These are phyloP conservation scores for Xyliphius kryptos DNA, from an alignment of 2,113 vertebrate genomes.

Conservation along the genomic window DNA sequence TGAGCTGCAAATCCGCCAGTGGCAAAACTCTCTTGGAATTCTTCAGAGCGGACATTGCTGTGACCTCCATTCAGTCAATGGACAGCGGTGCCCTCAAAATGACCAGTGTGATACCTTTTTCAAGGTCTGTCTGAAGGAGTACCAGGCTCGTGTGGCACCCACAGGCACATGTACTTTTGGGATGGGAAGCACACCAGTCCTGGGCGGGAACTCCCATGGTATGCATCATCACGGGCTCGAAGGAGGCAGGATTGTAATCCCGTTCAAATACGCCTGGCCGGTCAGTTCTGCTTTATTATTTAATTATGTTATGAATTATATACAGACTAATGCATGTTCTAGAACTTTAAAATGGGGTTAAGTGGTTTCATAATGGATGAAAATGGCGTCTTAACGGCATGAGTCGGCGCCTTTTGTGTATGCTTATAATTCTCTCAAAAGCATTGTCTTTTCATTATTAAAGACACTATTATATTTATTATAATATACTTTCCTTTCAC, in stretches of 20 bases:
- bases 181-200: slow-evolving; percentile 55
- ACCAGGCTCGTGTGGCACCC: slow-evolving; percentile 63
- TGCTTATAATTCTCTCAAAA: too few relatives aligned
- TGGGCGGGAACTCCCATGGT: slow-evolving; percentile 65
- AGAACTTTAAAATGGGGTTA: too few relatives aligned
- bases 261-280: slow-evolving; percentile 72
- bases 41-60: slow-evolving; percentile 68
- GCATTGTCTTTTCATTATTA: too few relatives aligned
- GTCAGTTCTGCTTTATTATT: slow-evolving; percentile 59
- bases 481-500: too few relatives aligned
- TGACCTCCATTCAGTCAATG: slow-evolving; percentile 51
- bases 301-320: too few relatives aligned
- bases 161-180: slow-evolving; percentile 68
- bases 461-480: too few relatives aligned
- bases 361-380: too few relatives aligned
- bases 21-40: slow-evolving; percentile 60
- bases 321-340: too few relatives aligned
- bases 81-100: slow-evolving; percentile 53
- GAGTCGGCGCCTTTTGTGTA: too few relatives aligned
- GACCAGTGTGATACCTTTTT: slow-evolving; percentile 70
- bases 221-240: slow-evolving; percentile 49
- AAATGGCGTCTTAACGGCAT: too few relatives aligned
- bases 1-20: slow-evolving; percentile 69
- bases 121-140: slow-evolving; percentile 72
- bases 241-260: slow-evolving; percentile 60